Evolutionary conservation across 2,888 invertebrate species (phyloP), one percentile per base, ranked within the genome.

Genomic region (Agonopterix arenella): DNA sequence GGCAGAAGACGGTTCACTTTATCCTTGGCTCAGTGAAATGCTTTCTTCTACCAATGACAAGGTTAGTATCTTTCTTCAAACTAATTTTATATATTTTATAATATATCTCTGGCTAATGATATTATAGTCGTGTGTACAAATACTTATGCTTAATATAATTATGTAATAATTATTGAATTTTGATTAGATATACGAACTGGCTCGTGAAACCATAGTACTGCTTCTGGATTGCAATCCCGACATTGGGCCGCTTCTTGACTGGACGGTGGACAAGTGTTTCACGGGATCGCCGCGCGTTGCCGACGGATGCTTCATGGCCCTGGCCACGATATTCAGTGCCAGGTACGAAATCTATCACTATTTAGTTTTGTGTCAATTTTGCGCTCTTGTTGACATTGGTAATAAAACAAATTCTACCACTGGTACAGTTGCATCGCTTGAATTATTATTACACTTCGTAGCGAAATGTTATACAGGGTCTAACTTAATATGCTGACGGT

Each of bases 241-340:
- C 76, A 95, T 96, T 60, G 96, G 96, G 0, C 93, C 95, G 4
- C 86, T 99, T 48, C 89, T 99, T 44, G 99, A 99, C 83, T 99
- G 99, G 99, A 95, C 98, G 1, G 97, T 99, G 46, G 98, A 98
- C 88, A 93, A 97, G 51, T 99, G 99, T 80, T 99, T 97, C 80
- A 99, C 98, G 0, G 97, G 97, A 5, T 84, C 94, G 7, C 93
- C 95, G 2, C 93, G 95, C 58, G 97, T 98, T 41, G 98, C 98
- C 1, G 98, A 98, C 79, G 97, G 97, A 1, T 99, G 99, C 76
- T 99, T 99, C 80, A 92, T 97, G 74, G 98, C 98, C 3, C 90
- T 99, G 48, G 97, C 98, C 4, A 96, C 98, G 7, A 96, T 99
- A 64, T 99, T 99, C 85, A 98, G 98, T 73, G 96, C 98, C 46